Conservation (phyloP, 1,140 invertebrate genomes). For the Chrysoperla carnea region DNA sequence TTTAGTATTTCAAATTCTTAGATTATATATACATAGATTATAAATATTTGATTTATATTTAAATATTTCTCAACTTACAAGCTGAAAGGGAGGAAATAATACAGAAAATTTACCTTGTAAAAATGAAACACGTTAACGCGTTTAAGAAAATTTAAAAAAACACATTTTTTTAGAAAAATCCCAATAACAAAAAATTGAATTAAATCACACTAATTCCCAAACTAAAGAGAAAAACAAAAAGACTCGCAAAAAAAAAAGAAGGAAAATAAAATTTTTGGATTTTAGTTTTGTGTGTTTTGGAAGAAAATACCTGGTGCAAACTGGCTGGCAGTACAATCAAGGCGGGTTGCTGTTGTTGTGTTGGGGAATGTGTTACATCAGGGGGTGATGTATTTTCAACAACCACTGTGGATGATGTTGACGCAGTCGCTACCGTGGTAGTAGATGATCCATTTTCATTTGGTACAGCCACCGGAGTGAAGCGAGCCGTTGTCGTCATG, state of each 20-base stretch:
- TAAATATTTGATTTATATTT: too few species aligned
- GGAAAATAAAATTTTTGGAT: slow-evolving; percentile 2
- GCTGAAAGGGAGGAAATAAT: too few species aligned
- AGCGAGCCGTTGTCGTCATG: slow-evolving; percentile 25
- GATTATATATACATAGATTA: too few species aligned
- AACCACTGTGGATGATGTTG: slow-evolving; percentile 10
- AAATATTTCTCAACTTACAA: too few species aligned
- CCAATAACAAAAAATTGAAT: not conserved
- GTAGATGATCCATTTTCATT: slow-evolving; percentile 17
- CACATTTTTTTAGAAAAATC: not conserved
- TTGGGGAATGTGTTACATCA: slow-evolving; percentile 21
- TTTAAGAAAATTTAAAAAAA: not conserved
- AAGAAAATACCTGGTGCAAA: slow-evolving; percentile 20
- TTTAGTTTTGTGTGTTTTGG: not conserved
- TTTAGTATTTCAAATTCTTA: too few species aligned
- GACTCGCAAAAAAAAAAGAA: not conserved
- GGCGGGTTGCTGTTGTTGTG: slow-evolving; percentile 17
- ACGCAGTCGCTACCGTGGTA: slow-evolving; percentile 14
- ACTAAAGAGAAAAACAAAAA: not conserved
- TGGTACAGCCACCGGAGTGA: slow-evolving; percentile 11
- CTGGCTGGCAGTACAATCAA: slow-evolving; percentile 23
- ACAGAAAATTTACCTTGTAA: not conserved
- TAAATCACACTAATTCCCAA: not conserved
- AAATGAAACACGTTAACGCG: not conserved
- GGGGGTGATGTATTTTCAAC: slow-evolving; percentile 17